A percentile compares a stretch with the other conserved stretches of the same genome.
Conservation (phyloP, 2,113 vertebrate species). For the Arvicanthis niloticus region DNA sequence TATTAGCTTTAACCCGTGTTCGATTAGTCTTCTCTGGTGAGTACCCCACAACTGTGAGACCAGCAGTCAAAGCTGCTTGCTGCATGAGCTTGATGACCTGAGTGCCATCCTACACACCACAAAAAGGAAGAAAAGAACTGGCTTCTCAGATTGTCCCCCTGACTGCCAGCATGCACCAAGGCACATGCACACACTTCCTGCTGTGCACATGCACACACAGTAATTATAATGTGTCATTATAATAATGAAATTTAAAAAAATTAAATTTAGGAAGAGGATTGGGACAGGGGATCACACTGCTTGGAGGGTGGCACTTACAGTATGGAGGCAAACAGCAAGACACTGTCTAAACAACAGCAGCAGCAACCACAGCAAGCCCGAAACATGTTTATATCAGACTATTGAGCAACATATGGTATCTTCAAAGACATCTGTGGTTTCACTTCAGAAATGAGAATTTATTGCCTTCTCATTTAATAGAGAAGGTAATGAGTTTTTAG, state of each 20-base stretch:
- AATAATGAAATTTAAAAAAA: background rate
- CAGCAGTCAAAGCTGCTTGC: background rate
- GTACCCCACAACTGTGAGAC: background rate
- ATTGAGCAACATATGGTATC: background rate
- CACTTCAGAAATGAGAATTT: slow-evolving; percentile 26
- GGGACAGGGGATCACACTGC: too few species aligned
- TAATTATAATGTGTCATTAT: too few species aligned
- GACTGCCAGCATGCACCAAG: background rate
- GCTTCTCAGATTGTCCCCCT: background rate
- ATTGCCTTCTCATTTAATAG: background rate
- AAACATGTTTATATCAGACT: too few species aligned
- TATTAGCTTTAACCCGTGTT: background rate
- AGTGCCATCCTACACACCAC: background rate
- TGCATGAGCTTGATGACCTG: too few species aligned
- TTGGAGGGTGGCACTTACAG: background rate
- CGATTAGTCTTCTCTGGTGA: background rate
- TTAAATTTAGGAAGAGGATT: background rate
- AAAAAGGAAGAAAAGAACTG: background rate
- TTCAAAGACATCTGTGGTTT: background rate
- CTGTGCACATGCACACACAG: background rate
- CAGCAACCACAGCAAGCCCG: background rate
- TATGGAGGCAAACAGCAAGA: background rate
- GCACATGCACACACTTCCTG: background rate
- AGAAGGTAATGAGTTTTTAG: background rate
- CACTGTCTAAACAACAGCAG: background rate